Percentiles rank a stretch among this genome's conserved stretches.
Conservation (phyloP, 2,888 invertebrate genomes). For the Lepidonotus clava region DNA sequence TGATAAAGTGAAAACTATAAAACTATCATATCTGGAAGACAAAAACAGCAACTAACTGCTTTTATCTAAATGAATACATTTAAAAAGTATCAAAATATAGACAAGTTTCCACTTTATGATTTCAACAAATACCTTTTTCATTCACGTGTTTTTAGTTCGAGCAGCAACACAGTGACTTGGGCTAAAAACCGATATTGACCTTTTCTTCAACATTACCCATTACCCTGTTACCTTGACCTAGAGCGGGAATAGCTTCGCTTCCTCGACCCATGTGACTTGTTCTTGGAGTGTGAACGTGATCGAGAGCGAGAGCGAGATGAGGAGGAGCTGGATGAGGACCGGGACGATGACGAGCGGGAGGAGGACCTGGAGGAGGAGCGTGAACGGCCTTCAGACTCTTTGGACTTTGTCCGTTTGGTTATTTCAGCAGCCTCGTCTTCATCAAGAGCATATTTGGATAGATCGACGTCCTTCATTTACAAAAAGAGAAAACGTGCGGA, state of each 20-base stretch:
- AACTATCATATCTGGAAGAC: neutral
- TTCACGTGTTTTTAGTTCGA: no score
- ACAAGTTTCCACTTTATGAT: no score
- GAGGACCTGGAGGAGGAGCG: conserved; percentile 57
- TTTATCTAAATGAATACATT: no score
- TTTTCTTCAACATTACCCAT: conserved; percentile 49
- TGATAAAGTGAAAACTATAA: neutral
- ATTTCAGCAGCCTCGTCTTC: conserved; percentile 86
- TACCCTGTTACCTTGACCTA: conserved; percentile 69
- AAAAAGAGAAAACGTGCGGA: no score
- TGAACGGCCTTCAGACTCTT: conserved; percentile 59
- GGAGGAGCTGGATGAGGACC: no score
- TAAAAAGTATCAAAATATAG: no score
- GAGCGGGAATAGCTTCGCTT: conserved; percentile 59
- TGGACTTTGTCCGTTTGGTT: conserved; percentile 57
- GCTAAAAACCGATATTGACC: conserved; percentile 44
- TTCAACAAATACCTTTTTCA: no score
- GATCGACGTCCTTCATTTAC: conserved; percentile 85
- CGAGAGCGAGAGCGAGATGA: conserved; percentile 53
- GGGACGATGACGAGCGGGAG: conserved; percentile 63
- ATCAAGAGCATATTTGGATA: conserved; percentile 90
- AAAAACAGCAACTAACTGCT: no score
- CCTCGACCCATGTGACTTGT: conserved; percentile 64
- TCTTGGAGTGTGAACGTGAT: conserved; percentile 43
- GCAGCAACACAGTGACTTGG: no score